Evolutionary conservation across 1,140 invertebrate species (phyloP), one percentile per base, ranked within the genome.

Genomic region (Asobara japonica): DNA sequence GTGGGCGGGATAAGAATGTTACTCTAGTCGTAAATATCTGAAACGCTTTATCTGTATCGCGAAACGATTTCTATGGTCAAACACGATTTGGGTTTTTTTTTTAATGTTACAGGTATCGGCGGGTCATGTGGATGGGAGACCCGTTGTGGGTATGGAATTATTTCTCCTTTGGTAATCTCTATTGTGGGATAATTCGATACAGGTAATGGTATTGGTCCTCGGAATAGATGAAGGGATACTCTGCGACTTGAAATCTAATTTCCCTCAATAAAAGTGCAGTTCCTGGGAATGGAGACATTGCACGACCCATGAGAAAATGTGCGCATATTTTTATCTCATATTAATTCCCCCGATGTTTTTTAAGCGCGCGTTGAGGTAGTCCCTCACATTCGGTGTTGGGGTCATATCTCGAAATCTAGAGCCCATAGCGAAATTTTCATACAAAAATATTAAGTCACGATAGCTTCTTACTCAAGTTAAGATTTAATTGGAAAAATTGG

Each of bases 1-100:
- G 60, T 62, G 60, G 60, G 60, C 25, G 16, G 60, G 25, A 62
- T 62, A 27, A 62, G 60, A 62, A 62, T 62, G n/a, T n/a, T 3
- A n/a, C 10, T 31, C 60, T 31, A 3, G 27, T 62, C 60, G 31
- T 62, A 62, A 62, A 62, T 62, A 29, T 62, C 29, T 45, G 41
- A 4, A 25, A 22, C 13, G 51, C 13, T n/a, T 45, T 45, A 45
- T 56, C 51, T 56, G 51, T 56, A 56, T 56, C 51, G 51, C 51
- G 22, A 8, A 51, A 11, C 51, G 51, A 56, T 56, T 56, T 18
- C 18, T 25, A 56, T 56, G 51, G 18, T 25, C 51, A 27, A 56
- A 56, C 51, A 56, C 51, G 51, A 56, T 25, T 56, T 56, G 5
- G 25, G 13, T 25, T 56, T 25, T 3, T 20, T 56, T 56, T 45